These are phyloP conservation scores for Meandrina meandrites DNA, from an alignment of 92 coral and sea anemone genomes.

Conservation along the genomic window DNA sequence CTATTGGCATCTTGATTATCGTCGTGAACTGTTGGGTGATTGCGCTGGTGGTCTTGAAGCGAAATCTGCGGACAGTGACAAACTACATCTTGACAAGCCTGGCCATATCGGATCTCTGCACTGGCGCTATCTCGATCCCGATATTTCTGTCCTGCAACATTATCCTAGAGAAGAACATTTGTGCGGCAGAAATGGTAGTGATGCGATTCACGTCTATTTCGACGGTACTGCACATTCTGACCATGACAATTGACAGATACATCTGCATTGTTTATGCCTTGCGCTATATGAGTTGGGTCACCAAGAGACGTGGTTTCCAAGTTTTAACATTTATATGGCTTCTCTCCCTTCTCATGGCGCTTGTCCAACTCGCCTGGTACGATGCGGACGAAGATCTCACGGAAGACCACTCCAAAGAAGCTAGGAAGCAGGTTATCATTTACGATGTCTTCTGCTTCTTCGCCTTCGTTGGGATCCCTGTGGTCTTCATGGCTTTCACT, in stretches of 20 bases:
- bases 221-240: slow-evolving; percentile 68
- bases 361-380: slow-evolving; percentile 71
- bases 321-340: slow-evolving; percentile 59
- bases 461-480: slow-evolving; percentile 56
- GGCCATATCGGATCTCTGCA: slow-evolving; percentile 75
- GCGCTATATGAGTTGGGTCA: slow-evolving; percentile 69
- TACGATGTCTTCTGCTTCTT: slow-evolving; percentile 63
- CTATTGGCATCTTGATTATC: slow-evolving; percentile 64
- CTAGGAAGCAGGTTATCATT: slow-evolving; percentile 3
- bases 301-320: slow-evolving; percentile 58
- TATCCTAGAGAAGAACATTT: slow-evolving; percentile 24
- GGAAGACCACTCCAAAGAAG: slow-evolving; percentile 27
- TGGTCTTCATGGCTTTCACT: slow-evolving; percentile 58
- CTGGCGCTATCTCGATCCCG: slow-evolving; percentile 72
- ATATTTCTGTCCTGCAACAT: slow-evolving; percentile 59
- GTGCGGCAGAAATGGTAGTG: slow-evolving; percentile 43
- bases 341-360: slow-evolving; percentile 41
- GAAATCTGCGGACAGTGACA: slow-evolving; percentile 61
- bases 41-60: slow-evolving; percentile 45
- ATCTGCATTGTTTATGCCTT: slow-evolving; percentile 73
- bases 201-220: slow-evolving; percentile 71
- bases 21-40: slow-evolving; percentile 60
- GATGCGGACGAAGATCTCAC: slow-evolving; percentile 11
- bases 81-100: slow-evolving; percentile 73
- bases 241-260: slow-evolving; percentile 80